Evolutionary conservation across 2,888 invertebrate genomes (phyloP).

Genomic region (Meta bourneti): DNA sequence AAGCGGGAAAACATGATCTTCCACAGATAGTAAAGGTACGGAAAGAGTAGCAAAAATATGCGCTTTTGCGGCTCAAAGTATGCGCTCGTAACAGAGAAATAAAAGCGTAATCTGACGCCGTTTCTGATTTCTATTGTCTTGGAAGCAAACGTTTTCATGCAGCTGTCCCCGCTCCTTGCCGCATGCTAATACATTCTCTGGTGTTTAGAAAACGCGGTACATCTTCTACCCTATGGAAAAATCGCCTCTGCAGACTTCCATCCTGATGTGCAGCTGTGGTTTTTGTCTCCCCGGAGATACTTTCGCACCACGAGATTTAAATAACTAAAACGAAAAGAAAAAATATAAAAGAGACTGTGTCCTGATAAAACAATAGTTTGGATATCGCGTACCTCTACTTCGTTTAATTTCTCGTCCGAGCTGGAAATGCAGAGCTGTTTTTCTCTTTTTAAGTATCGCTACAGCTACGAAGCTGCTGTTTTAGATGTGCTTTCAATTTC

Average conservation of each 20-base stretch:
- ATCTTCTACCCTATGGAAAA: no score
- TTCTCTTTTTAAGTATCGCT: neutral
- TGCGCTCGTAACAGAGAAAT: constrained; percentile 60
- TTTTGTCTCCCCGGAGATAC: neutral
- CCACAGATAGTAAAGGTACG: neutral
- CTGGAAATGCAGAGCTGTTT: constrained; percentile 16
- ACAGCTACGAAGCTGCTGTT: neutral
- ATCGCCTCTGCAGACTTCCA: neutral
- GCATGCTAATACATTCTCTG: no score
- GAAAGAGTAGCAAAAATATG: constrained; percentile 1
- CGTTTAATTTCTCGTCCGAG: constrained; percentile 19
- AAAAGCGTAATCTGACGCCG: constrained; percentile 52
- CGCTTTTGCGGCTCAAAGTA: constrained; percentile 42
- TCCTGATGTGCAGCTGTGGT: neutral
- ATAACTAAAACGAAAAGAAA: constrained; percentile 9
- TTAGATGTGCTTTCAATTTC: neutral
- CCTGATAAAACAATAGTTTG: constrained; percentile 37
- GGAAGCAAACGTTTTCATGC: constrained; percentile 41
- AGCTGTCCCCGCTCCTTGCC: neutral
- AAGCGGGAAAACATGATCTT: no score
- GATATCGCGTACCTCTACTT: constrained; percentile 2
- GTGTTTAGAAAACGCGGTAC: no score
- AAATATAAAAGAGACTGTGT: constrained; percentile 4
- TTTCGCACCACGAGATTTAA: constrained; percentile 27
- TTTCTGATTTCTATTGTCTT: constrained; percentile 63